Base-by-base conservation (phyloP, 2,797 vertebrate species). In the Natrix natrix region DNA sequence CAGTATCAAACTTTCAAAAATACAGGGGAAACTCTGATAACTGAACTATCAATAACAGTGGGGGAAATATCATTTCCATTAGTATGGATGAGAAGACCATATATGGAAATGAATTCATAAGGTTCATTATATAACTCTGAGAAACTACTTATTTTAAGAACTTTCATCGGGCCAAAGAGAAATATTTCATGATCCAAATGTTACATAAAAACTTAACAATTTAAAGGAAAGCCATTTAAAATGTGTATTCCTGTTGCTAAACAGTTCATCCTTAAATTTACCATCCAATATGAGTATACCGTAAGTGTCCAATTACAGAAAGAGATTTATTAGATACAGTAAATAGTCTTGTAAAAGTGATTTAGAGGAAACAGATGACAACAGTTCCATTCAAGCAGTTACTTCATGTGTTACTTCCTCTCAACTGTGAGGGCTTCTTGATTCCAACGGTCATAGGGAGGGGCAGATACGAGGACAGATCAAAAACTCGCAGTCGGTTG, bases 51-150 rank as follows among this genome's bases (percentile, higher is more conserved):
- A 92, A 94, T 61, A 57, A 87, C 92, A 94, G 88, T 96, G 90
- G 4, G 92, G 87, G 87, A 93, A 94, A 95, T 93, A 93, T 93
- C 91, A 93, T 89, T 96, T 95, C 63, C 93, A 93, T 95, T 12
- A 0, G 78, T 91, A 93, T 57, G 89, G 89, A 94, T 93, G 88
- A 93, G 37, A 94, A 96, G 92, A 94, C 52, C 92, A 94, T 74
- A 63, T 87, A 91, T 61, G 91, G 90, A 93, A 94, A 95, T 95
- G 94, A 78, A 95, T 87, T 89, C 87, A 94, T 95, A 93, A 89
- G 32, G 87, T 90, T 94, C 95, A 92, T 20, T 93, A 61, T 93
- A 94, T 96, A 95, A 92, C 60, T 92, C 95, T 95, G 87, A 92
- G 87, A 74, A 26, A 43, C n/a, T 52, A 57, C 59, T 93, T 87